Evolutionary conservation across 2,888 invertebrate species (phyloP).

Genomic region (Nycteola revayana): DNA sequence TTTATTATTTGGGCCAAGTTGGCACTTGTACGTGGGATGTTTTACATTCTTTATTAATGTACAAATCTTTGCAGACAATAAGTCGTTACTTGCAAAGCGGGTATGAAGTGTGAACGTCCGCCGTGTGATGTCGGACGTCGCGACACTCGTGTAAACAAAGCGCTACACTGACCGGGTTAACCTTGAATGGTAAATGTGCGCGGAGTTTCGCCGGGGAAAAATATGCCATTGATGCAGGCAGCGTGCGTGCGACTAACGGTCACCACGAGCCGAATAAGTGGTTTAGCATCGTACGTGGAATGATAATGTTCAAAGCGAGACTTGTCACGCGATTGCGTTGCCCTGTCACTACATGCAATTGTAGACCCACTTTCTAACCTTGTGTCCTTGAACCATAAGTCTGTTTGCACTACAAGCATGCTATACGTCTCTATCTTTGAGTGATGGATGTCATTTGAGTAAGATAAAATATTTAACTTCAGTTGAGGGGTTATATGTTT

Average conservation of each 20-base stretch:
- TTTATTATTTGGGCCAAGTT: neutral
- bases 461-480: too few relatives aligned
- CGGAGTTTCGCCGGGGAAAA: slow-evolving; percentile 76
- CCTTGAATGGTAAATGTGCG: slow-evolving; percentile 78
- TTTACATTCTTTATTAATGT: slow-evolving; percentile 17
- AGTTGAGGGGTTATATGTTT: too few relatives aligned
- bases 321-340: slow-evolving; percentile 67
- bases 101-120: slow-evolving; percentile 38
- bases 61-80: slow-evolving; percentile 27
- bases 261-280: slow-evolving; percentile 76
- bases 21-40: neutral
- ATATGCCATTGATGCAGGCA: slow-evolving; percentile 78
- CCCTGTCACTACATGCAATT: slow-evolving; percentile 57
- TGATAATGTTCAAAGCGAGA: slow-evolving; percentile 70
- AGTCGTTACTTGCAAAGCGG: slow-evolving; percentile 34
- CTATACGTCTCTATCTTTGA: too few relatives aligned
- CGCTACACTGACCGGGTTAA: slow-evolving; percentile 77
- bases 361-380: slow-evolving; percentile 67
- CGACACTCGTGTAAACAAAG: slow-evolving; percentile 69
- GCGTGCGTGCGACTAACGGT: slow-evolving; percentile 79
- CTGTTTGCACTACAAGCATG: slow-evolving; percentile 15
- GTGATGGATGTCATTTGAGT: too few relatives aligned
- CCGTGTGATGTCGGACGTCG: slow-evolving; percentile 44
- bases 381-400: slow-evolving; percentile 57
- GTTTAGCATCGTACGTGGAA: slow-evolving; percentile 76